These are phyloP conservation scores for Calephelis perditalis DNA, from an alignment of 2,888 invertebrate genomes.

Conservation along the genomic window DNA sequence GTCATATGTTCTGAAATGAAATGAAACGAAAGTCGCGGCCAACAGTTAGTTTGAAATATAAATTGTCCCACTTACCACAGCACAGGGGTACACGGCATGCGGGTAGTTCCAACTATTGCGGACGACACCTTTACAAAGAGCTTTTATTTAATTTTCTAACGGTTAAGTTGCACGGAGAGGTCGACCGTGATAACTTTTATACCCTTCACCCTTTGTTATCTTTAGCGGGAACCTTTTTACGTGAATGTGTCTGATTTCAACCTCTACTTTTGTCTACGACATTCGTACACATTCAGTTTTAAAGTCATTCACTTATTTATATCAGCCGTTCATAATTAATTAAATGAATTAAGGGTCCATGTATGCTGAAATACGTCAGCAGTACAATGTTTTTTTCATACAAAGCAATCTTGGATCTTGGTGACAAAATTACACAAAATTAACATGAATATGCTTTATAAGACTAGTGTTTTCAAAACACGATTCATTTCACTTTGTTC, in stretches of 20 bases:
- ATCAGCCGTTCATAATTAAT: too few relatives aligned
- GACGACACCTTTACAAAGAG: constrained; percentile 65
- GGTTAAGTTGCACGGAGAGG: constrained; percentile 45
- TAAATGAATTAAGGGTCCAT: too few relatives aligned
- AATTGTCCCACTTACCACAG: constrained; percentile 14
- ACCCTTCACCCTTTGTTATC: constrained; percentile 16
- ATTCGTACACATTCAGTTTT: neutral
- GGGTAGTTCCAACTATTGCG: constrained; percentile 42
- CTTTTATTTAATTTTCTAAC: constrained; percentile 64
- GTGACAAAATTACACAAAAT: too few relatives aligned
- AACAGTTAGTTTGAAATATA: neutral
- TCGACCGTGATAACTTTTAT: constrained; percentile 28
- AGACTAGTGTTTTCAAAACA: too few relatives aligned
- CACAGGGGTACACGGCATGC: constrained; percentile 26
- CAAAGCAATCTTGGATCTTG: too few relatives aligned
- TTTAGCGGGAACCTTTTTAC: constrained; percentile 13
- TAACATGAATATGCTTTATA: too few relatives aligned
- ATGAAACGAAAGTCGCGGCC: too few relatives aligned
- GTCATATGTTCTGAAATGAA: too few relatives aligned
- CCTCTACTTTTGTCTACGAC: neutral
- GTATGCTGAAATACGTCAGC: too few relatives aligned
- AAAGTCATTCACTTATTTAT: too few relatives aligned
- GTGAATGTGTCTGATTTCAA: neutral
- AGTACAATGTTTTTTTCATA: too few relatives aligned
- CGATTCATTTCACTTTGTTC: too few relatives aligned